Percentiles rank a stretch among this genome's conserved stretches.
Conservation (phyloP, 2,888 invertebrate genomes). For the Athrips mouffetella region DNA sequence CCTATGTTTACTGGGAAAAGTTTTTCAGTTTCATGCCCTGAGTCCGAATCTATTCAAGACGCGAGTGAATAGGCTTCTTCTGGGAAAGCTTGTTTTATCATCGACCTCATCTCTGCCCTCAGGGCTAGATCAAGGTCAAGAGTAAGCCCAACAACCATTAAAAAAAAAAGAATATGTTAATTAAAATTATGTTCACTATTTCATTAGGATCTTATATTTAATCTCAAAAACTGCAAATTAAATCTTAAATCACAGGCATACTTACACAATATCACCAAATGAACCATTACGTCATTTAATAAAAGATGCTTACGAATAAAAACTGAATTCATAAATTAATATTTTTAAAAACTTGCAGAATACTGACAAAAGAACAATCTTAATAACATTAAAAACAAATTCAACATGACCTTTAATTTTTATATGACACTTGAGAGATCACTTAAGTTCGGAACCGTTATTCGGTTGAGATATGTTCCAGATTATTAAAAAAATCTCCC, state of each 20-base stretch:
- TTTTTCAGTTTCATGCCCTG: no score
- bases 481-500: constrained; percentile 25
- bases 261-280: not conserved
- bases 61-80: no score
- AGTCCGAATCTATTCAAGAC: no score
- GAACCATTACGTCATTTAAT: not conserved
- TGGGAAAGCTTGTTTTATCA: no score
- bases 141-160: no score
- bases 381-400: constrained; percentile 50
- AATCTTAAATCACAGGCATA: constrained; percentile 40
- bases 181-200: not conserved
- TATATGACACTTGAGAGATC: constrained; percentile 43
- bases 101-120: no score
- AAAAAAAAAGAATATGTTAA: not conserved
- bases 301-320: not conserved
- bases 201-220: constrained; percentile 22
- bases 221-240: constrained; percentile 35
- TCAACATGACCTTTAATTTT: constrained; percentile 31
- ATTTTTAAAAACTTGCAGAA: not conserved
- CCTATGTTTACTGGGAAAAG: no score
- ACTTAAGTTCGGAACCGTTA: constrained; percentile 20
- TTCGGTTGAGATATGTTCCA: constrained; percentile 23
- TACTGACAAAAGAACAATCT: constrained; percentile 19
- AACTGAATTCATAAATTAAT: not conserved
- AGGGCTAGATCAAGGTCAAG: no score